These are phyloP conservation scores for Abramis brama DNA, from an alignment of 2,113 vertebrate species.

Conservation along the genomic window DNA sequence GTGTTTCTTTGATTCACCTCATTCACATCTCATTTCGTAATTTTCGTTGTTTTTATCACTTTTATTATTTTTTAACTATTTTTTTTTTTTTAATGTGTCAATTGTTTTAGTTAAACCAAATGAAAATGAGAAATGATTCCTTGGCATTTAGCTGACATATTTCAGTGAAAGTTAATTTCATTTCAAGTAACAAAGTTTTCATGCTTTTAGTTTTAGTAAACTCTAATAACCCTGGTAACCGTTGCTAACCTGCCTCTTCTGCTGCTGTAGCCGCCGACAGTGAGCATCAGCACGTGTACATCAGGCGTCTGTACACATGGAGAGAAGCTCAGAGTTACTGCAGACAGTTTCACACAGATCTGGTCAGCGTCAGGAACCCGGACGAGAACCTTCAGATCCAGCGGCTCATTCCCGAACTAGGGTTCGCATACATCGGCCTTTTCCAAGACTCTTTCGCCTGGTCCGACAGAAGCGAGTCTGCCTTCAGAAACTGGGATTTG, in stretches of 20 bases:
- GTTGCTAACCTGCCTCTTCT: not conserved
- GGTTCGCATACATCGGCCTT: not conserved
- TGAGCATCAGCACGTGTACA: not conserved
- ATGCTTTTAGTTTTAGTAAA: not conserved
- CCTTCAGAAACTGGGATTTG: conserved; percentile 19
- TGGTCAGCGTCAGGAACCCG: conserved; percentile 26
- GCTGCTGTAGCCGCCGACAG: not conserved
- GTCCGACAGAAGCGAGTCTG: not conserved
- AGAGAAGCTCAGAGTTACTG: not conserved
- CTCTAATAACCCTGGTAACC: not conserved
- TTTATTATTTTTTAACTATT: not conserved
- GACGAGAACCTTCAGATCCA: not conserved
- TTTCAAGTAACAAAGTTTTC: not conserved
- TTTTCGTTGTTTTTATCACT: too few species aligned
- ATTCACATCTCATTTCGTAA: too few species aligned
- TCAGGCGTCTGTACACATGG: not conserved
- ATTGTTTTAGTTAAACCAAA: too few species aligned
- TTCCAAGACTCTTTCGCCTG: conserved; percentile 4
- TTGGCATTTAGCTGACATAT: not conserved
- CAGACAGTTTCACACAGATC: conserved; percentile 27
- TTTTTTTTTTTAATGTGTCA: not conserved
- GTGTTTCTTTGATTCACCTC: too few species aligned
- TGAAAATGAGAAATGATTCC: too few species aligned
- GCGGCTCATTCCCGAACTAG: not conserved
- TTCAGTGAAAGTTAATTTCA: not conserved